Percentiles rank a stretch among this genome's conserved stretches.
Conservation (phyloP, 2,113 vertebrate species). For the Loxodonta africana region DNA sequence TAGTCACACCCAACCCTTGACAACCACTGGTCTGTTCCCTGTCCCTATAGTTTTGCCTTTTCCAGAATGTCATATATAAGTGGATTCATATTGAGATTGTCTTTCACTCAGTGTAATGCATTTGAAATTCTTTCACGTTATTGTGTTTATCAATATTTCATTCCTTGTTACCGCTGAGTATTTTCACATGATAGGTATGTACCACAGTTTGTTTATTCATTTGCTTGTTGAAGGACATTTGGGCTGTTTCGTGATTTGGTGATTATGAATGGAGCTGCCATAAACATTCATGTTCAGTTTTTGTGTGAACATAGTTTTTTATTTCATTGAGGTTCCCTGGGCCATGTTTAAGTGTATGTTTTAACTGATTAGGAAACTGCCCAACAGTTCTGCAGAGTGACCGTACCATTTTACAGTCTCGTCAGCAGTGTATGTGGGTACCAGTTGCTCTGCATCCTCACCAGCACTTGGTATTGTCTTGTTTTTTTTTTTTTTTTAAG, state of each 20-base stretch:
- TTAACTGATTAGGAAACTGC: background rate
- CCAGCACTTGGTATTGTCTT: background rate
- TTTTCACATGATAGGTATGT: background rate
- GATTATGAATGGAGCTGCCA: background rate
- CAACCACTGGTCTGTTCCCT: background rate
- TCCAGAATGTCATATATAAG: background rate
- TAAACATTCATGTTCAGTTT: background rate
- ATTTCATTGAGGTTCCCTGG: slow-evolving; percentile 7
- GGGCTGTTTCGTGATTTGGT: background rate
- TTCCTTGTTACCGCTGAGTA: background rate
- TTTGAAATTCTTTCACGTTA: background rate
- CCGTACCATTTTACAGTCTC: background rate
- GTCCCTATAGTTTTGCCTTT: slow-evolving; percentile 1
- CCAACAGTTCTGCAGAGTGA: background rate
- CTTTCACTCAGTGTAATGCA: background rate
- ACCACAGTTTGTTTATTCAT: background rate
- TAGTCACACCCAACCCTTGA: background rate
- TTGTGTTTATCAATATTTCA: background rate
- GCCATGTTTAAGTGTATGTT: background rate
- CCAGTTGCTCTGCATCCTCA: background rate
- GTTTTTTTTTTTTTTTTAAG: background rate
- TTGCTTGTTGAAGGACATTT: background rate
- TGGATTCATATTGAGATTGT: background rate
- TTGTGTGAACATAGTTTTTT: slow-evolving; percentile 7
- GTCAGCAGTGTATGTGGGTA: background rate